A percentile compares a stretch with the other conserved stretches of the same genome.
phyloP scores from a whole-genome alignment of 2,797 vertebrate genomes.

The Pseudomugil tenellus region DNA sequence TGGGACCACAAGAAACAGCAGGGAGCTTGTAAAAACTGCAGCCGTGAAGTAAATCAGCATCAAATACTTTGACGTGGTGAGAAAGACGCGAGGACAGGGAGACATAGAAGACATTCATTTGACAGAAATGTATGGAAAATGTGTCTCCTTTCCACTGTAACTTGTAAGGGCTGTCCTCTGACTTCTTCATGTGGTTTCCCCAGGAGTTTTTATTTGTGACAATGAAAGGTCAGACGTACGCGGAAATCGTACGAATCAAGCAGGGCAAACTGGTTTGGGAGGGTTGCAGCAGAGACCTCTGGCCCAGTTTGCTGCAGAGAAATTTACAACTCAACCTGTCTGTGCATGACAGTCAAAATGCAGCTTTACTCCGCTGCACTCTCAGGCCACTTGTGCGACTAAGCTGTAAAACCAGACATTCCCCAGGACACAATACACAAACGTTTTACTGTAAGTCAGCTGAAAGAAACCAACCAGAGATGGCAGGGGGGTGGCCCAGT shows the following conservation, averaged over 20 bases:
- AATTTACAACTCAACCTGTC: constrained; percentile 39
- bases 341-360: constrained; percentile 32
- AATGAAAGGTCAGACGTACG: constrained; percentile 37
- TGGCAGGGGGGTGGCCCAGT: constrained; percentile 40
- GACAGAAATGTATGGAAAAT: constrained; percentile 59
- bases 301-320: constrained; percentile 34
- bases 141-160: constrained; percentile 20
- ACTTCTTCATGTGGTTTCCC: constrained; percentile 33
- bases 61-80: constrained; percentile 37
- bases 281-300: constrained; percentile 47
- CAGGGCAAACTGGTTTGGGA: constrained; percentile 57
- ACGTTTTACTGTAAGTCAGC: constrained; percentile 47
- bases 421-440: constrained; percentile 12
- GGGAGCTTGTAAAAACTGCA: constrained; percentile 51
- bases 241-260: constrained; percentile 10
- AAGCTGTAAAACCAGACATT: constrained; percentile 20
- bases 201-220: constrained; percentile 15
- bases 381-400: constrained; percentile 20
- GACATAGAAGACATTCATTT: constrained; percentile 26
- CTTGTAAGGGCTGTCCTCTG: neutral
- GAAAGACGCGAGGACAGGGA: constrained; percentile 21
- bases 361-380: neutral
- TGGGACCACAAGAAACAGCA: constrained; percentile 49
- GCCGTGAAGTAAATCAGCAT: constrained; percentile 56
- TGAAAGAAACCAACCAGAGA: neutral